Percentiles rank a stretch among this genome's conserved stretches.
These are phyloP conservation scores for Thaumatotibia leucotreta DNA, from an alignment of 1,140 invertebrate species.

Conservation along the genomic window DNA sequence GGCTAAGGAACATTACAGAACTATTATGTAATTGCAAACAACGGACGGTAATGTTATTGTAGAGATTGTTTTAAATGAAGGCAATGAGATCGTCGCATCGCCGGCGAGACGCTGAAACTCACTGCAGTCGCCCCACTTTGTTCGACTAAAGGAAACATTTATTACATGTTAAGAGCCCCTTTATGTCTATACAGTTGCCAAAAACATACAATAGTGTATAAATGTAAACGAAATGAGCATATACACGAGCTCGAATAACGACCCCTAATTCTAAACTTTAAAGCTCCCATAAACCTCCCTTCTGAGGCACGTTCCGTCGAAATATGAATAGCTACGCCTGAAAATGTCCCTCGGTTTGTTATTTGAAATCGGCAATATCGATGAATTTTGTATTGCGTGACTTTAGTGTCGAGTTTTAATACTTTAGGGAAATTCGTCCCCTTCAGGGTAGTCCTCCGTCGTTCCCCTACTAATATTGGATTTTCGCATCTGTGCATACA, in stretches of 20 bases:
- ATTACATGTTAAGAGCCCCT: slow-evolving; percentile 66
- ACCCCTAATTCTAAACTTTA: slow-evolving; percentile 13
- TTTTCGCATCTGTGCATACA: slow-evolving; percentile 63
- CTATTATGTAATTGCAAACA: slow-evolving; percentile 2
- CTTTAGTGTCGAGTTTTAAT: slow-evolving; percentile 49
- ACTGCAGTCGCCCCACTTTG: slow-evolving; percentile 55
- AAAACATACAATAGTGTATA: slow-evolving; percentile 48
- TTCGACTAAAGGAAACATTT: slow-evolving; percentile 63
- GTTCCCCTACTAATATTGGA: slow-evolving; percentile 62
- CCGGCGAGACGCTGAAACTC: slow-evolving; percentile 21
- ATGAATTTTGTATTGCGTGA: slow-evolving; percentile 67
- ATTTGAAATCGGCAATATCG: slow-evolving; percentile 50
- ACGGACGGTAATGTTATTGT: slow-evolving; percentile 25
- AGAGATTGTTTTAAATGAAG: slow-evolving; percentile 55
- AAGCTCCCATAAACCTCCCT: slow-evolving; percentile 6
- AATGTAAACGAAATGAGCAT: slow-evolving; percentile 34
- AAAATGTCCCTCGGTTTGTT: slow-evolving; percentile 28
- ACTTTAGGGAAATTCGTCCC: slow-evolving; percentile 64
- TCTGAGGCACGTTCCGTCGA: slow-evolving; percentile 1
- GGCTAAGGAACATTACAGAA: neutral
- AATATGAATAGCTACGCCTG: slow-evolving; percentile 6
- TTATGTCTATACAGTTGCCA: slow-evolving; percentile 62
- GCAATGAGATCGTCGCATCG: slow-evolving; percentile 42
- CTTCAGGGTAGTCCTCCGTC: slow-evolving; percentile 42
- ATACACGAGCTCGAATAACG: slow-evolving; percentile 12